Evolutionary conservation across 2,113 vertebrate genomes (phyloP), one percentile per base, ranked within the genome.

Genomic region (Strigops habroptila): DNA sequence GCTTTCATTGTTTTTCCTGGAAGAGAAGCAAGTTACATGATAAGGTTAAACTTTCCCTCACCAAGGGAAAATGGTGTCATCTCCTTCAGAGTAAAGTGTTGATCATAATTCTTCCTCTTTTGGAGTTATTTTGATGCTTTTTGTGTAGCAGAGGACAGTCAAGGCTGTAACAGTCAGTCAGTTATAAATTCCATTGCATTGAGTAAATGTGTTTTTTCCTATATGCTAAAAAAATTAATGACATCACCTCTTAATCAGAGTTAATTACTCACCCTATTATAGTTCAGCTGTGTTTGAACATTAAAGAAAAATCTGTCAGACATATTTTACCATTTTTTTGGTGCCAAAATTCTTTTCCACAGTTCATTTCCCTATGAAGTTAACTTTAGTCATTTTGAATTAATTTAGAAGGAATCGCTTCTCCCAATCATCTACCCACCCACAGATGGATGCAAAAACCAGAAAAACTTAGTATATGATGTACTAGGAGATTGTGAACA

Each of bases 361-460:
- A 70, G 44, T 74, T 96, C 13, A 60, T 91, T 94, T 93, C 51
- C 39, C 39, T 75, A 13, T 91, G 79, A 93, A 91, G 68, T 78
- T 88, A 86, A 30, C 59, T 91, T 62, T 52, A 93, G 64, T 78
- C 13, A 86, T 97, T 97, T 94, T 96, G 76, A 90, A 95, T 90
- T 94, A 31, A 90, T 95, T 96, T 88, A 83, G 64, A 77, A 90
- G 51, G 55, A 90, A 88, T 86, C 43, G 35, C n/a, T 93, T 86
- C 68, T 83, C 33, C 94, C 81, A 94, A 22, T 89, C 28, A 6
- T 81, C 81, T 68, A 62, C n/a, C 44, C 78, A 91, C 60, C 53
- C 64, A 55, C 46, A 91, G 62, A 92, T 69, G 43, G 64, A 70
- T 39, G 25, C 22, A 69, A 76, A 94, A 85, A 5, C 1, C 28